Base-by-base conservation (phyloP, 53 echinoderm and acorn worm species). In the Actinopyga echinites region DNA sequence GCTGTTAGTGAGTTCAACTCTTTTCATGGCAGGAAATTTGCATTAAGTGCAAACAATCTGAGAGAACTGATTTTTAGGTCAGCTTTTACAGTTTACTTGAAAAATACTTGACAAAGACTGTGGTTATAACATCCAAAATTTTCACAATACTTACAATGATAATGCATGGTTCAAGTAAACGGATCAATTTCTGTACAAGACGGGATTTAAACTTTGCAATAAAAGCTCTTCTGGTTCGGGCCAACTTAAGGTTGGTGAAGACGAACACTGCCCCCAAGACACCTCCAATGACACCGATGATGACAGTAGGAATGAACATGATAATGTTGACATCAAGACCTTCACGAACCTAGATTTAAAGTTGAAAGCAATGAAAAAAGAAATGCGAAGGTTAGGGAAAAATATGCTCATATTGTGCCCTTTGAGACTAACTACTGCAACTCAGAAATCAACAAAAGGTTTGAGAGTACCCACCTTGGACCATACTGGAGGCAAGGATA, bases 301-400 rank as follows among this genome's bases (percentile, higher is more conserved):
- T 53, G 25, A 97, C 97, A 23, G 97, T 97, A 2, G 97, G 97
- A 56, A 97, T 92, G 59, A 97, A 97, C 94, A 97, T 94, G 75
- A 97, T 88, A 63, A 97, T 95, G 85, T 97, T 97, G 49, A 97
- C 94, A 83, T 97, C 94, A 24, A 97, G 87, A 79, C 97, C 92
- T 40, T 97, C 59, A 49, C 94, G 42, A 24, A 97, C 97, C 97
- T 97, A 57, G n/a, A 78, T 64, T 52, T 55, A 28, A 45, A 30
- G 26, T 57, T 64, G 22, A 42, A 22, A 49, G 0, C 2, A 62
- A 37, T 15, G 13, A 8, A 10, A 40, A 23, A 17, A 52, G 35
- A 49, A 49, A 15, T 49, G 2, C 13, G 0, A 17, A 17, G 49
- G 40, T 40, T 2, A 49, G 49, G 44, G 3, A 49, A 49, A 49